phyloP scores from a whole-genome alignment of 2,888 invertebrate species.

The Mantis religiosa region DNA sequence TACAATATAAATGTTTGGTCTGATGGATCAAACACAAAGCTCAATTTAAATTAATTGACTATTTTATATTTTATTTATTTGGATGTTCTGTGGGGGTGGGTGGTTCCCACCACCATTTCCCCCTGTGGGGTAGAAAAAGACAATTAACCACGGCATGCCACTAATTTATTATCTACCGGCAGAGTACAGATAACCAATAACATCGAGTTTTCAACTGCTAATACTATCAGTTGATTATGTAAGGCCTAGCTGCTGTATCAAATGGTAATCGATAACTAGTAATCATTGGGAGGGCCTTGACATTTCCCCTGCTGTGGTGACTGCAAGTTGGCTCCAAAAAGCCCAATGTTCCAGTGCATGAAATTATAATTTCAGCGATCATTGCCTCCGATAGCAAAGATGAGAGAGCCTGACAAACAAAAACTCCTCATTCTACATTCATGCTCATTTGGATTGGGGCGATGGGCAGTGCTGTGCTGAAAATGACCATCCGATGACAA shows the following conservation, averaged over 20 bases:
- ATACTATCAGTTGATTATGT: slow-evolving; percentile 6
- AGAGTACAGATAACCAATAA: background rate
- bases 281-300: background rate
- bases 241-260: background rate
- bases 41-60: slow-evolving; percentile 18
- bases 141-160: background rate
- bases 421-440: background rate
- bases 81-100: background rate
- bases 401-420: background rate
- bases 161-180: slow-evolving; percentile 3
- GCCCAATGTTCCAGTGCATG: background rate
- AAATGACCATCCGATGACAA: background rate
- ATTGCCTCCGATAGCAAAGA: background rate
- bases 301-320: background rate
- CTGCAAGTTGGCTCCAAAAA: background rate
- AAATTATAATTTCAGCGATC: background rate
- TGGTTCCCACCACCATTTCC: background rate
- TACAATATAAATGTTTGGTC: slow-evolving; percentile 18
- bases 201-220: slow-evolving; percentile 4
- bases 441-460: background rate
- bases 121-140: background rate
- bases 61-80: slow-evolving; percentile 18
- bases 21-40: slow-evolving; percentile 20
- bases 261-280: slow-evolving; percentile 6
- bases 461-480: background rate